Evolutionary conservation across 2,113 vertebrate genomes (phyloP).

Genomic region (Callipepla squamata): DNA sequence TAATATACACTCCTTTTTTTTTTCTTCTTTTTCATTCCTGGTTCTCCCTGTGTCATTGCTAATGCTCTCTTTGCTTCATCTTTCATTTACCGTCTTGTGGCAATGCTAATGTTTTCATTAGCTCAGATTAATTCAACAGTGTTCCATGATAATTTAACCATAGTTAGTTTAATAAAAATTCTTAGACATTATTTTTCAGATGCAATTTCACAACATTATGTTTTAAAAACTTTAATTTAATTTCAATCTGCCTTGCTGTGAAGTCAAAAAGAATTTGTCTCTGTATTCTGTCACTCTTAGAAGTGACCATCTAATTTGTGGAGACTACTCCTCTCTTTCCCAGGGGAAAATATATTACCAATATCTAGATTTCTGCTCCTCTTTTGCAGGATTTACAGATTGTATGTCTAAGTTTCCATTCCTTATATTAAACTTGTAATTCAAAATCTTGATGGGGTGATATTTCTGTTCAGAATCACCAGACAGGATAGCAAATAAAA

Average conservation of each 20-base stretch:
- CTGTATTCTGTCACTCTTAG: not conserved
- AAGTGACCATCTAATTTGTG: not conserved
- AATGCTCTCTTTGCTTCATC: not conserved
- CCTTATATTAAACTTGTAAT: not conserved
- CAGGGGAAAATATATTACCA: not conserved
- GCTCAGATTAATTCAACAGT: not conserved
- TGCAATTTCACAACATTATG: not conserved
- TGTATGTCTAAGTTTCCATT: not conserved
- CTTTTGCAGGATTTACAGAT: not conserved
- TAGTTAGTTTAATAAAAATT: not conserved
- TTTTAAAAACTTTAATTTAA: not conserved
- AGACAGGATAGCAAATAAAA: not conserved
- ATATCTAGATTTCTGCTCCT: not conserved
- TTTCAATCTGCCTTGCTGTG: not conserved
- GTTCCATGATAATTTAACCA: not conserved
- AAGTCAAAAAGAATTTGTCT: not conserved
- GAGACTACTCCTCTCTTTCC: not conserved
- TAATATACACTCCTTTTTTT: not conserved
- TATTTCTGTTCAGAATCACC: not conserved
- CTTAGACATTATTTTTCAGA: not conserved
- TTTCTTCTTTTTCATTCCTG: not conserved
- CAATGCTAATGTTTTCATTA: not conserved
- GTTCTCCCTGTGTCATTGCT: not conserved
- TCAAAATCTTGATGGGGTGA: not conserved
- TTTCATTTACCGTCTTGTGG: not conserved